These are phyloP conservation scores for Nesometra sesokonis DNA, from an alignment of 35 echinoderm and acorn worm genomes.

Conservation along the genomic window DNA sequence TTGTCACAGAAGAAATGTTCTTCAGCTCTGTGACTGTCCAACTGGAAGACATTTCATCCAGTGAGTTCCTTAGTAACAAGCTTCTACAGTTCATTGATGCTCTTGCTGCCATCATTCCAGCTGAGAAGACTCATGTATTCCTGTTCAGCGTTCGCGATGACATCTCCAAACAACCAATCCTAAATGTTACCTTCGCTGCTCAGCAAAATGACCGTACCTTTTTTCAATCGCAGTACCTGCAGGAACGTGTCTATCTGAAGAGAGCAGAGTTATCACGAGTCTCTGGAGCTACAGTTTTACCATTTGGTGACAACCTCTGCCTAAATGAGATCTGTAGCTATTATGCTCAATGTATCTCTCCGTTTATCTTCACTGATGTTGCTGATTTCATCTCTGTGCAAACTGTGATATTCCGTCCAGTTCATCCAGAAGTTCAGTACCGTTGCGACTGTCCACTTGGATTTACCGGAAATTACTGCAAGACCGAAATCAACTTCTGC, in stretches of 20 bases:
- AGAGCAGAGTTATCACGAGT: slow-evolving; percentile 36
- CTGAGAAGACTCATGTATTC: slow-evolving; percentile 52
- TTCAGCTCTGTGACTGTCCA: slow-evolving; percentile 80
- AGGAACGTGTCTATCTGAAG: slow-evolving; percentile 80
- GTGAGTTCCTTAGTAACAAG: slow-evolving; percentile 55
- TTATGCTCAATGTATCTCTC: slow-evolving; percentile 53
- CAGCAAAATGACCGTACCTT: slow-evolving; percentile 53
- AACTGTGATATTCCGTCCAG: slow-evolving; percentile 83
- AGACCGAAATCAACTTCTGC: slow-evolving; percentile 95
- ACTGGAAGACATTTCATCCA: slow-evolving; percentile 44
- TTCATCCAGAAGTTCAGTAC: slow-evolving; percentile 80
- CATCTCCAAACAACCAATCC: slow-evolving; percentile 5
- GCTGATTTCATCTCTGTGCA: slow-evolving; percentile 71
- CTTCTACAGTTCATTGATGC: slow-evolving; percentile 63
- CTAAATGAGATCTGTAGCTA: slow-evolving; percentile 74
- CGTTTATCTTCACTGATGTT: slow-evolving; percentile 63
- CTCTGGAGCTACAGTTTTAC: slow-evolving; percentile 57
- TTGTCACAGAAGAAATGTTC: slow-evolving; percentile 72
- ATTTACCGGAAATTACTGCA: slow-evolving; percentile 93
- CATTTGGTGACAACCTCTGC: slow-evolving; percentile 96
- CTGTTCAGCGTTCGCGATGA: slow-evolving; percentile 65
- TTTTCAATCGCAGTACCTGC: slow-evolving; percentile 81
- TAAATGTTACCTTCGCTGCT: slow-evolving; percentile 92
- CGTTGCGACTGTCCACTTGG: slow-evolving; percentile 90
- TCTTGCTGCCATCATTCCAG: slow-evolving; percentile 70